Conservation (phyloP, 2,888 invertebrate genomes). For the Erebia aethiops region DNA sequence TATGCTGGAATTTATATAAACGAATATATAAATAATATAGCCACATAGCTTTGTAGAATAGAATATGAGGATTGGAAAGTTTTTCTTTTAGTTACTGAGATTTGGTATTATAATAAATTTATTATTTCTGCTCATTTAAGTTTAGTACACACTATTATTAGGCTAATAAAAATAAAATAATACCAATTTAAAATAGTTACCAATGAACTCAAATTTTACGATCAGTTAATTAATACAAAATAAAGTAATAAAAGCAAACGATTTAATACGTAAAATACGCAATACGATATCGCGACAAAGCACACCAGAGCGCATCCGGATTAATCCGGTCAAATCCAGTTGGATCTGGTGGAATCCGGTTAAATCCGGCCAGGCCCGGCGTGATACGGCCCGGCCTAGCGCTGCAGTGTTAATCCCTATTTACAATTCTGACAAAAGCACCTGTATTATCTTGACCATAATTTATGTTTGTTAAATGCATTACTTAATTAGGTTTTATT, state of each 20-base stretch:
- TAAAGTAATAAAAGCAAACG: constrained; percentile 56
- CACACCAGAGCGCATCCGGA: constrained; percentile 57
- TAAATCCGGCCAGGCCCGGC: constrained; percentile 64
- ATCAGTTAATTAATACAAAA: constrained; percentile 32
- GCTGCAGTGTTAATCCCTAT: constrained; percentile 76
- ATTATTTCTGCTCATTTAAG: not conserved
- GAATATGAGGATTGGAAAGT: not conserved
- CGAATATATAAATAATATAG: too few relatives aligned
- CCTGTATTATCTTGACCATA: constrained; percentile 60
- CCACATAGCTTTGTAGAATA: not conserved
- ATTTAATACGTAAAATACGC: constrained; percentile 74
- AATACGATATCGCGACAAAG: constrained; percentile 73
- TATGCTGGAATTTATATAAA: not conserved
- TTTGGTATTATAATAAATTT: not conserved
- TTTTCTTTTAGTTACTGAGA: too few relatives aligned
- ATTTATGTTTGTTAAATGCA: constrained; percentile 35
- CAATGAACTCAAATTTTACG: constrained; percentile 36
- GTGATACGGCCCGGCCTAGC: constrained; percentile 61
- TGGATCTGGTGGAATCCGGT: constrained; percentile 64
- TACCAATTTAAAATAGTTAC: constrained; percentile 15
- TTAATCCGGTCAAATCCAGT: constrained; percentile 64
- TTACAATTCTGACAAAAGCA: constrained; percentile 80
- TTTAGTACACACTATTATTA: not conserved
- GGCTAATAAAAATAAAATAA: constrained; percentile 13
- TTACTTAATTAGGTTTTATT: constrained; percentile 15